phyloP scores from a whole-genome alignment of 2,888 invertebrate genomes.

The Lithophane socia region DNA sequence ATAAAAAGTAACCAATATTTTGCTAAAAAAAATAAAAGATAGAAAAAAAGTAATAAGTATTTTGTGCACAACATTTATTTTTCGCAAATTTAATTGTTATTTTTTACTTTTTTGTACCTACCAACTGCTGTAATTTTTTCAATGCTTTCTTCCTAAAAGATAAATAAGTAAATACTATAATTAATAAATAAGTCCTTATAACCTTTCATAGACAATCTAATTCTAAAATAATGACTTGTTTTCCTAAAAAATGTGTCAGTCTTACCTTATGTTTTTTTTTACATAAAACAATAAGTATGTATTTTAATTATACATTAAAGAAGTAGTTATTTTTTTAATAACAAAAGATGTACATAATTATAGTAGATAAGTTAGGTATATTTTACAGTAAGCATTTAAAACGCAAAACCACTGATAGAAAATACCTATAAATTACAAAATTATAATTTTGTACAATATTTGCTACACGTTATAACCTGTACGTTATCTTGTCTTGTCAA shows the following conservation, averaged over 20 bases:
- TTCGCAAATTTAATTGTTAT: background rate
- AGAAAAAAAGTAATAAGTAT: background rate
- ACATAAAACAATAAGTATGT: constrained; percentile 32
- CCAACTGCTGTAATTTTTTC: too few species aligned
- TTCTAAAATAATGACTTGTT: background rate
- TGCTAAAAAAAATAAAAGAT: background rate
- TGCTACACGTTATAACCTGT: background rate
- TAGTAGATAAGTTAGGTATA: constrained; percentile 44
- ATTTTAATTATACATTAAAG: constrained; percentile 51
- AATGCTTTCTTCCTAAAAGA: background rate
- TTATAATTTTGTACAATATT: constrained; percentile 25
- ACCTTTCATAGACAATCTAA: background rate
- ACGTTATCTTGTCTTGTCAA: background rate
- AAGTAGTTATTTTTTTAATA: constrained; percentile 55
- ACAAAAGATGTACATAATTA: constrained; percentile 63
- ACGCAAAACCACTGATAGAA: background rate
- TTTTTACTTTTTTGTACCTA: too few species aligned
- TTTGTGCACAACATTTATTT: background rate
- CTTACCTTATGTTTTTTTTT: background rate
- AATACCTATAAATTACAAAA: constrained; percentile 1
- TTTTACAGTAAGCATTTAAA: constrained; percentile 31
- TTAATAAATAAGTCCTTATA: background rate
- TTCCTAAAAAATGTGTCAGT: constrained; percentile 22
- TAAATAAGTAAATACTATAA: background rate
- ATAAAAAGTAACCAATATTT: background rate